Evolutionary conservation across 2,797 vertebrate genomes (phyloP).

Genomic region (Mareca penelope): DNA sequence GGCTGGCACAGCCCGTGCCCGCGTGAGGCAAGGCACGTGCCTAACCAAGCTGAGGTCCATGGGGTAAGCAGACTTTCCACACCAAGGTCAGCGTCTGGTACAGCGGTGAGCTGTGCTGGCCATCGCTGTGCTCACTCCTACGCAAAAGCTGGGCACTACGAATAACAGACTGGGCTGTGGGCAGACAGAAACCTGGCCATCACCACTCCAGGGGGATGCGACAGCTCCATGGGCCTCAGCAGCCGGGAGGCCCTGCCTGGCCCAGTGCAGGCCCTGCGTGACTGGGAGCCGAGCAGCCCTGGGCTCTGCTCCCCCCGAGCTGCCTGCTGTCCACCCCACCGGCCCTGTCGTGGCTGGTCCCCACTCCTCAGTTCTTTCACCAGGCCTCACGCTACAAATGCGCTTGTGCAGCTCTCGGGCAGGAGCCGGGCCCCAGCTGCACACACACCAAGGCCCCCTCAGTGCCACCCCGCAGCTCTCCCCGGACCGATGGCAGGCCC

Average conservation of each 20-base stretch:
- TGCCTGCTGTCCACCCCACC: too few relatives aligned
- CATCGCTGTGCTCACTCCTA: not conserved
- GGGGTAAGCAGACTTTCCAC: not conserved
- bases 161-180: not conserved
- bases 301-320: too few relatives aligned
- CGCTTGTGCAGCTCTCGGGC: not conserved
- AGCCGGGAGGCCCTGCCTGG: too few relatives aligned
- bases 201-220: constrained; percentile 10
- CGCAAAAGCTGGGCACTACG: not conserved
- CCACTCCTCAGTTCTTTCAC: not conserved
- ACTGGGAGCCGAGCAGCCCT: too few relatives aligned
- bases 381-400: not conserved
- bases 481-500: not conserved
- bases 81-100: not conserved
- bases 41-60: not conserved
- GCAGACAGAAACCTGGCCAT: constrained; percentile 27
- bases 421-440: not conserved
- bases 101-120: not conserved
- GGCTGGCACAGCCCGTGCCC: too few relatives aligned
- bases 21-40: too few relatives aligned
- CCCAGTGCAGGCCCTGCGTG: too few relatives aligned
- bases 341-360: not conserved
- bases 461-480: not conserved
- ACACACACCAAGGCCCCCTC: not conserved
- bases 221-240: not conserved